Conservation (phyloP, 2,797 vertebrate genomes). For the Melanotaenia boesemani region DNA sequence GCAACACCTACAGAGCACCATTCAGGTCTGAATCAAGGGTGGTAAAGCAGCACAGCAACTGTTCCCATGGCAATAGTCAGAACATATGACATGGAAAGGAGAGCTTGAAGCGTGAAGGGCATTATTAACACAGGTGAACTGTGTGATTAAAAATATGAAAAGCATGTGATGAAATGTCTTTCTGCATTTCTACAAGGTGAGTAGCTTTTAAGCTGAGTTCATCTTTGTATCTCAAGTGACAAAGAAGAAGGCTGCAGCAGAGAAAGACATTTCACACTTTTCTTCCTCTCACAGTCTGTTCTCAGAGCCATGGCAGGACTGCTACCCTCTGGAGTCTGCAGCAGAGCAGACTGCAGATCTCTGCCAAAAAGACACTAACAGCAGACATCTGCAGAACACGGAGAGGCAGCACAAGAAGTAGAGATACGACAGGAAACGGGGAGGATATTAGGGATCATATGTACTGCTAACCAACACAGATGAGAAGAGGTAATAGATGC, state of each 20-base stretch:
- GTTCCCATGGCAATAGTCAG: constrained; percentile 71
- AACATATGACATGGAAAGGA: constrained; percentile 49
- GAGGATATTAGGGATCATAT: constrained; percentile 27
- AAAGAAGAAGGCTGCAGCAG: constrained; percentile 48
- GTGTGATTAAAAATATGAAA: constrained; percentile 4
- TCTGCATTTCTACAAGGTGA: background rate
- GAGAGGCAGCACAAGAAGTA: constrained; percentile 2
- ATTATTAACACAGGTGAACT: constrained; percentile 45
- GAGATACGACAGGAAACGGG: constrained; percentile 28
- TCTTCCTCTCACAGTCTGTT: constrained; percentile 18
- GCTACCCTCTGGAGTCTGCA: constrained; percentile 43
- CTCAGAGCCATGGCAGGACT: constrained; percentile 16
- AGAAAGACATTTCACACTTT: constrained; percentile 41
- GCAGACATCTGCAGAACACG: constrained; percentile 25
- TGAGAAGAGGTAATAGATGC: constrained; percentile 24
- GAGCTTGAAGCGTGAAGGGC: background rate
- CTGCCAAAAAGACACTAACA: constrained; percentile 39
- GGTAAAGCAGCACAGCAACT: constrained; percentile 50
- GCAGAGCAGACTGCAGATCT: constrained; percentile 40
- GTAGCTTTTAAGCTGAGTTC: constrained; percentile 16
- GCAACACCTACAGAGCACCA: constrained; percentile 48
- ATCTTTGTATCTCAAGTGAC: constrained; percentile 28
- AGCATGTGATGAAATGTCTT: background rate
- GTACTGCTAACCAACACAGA: constrained; percentile 11
- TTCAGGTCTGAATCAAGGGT: constrained; percentile 57